Evolutionary conservation across 2,797 vertebrate species (phyloP), one percentile per base, ranked within the genome.

Genomic region (Spheniscus humboldti): DNA sequence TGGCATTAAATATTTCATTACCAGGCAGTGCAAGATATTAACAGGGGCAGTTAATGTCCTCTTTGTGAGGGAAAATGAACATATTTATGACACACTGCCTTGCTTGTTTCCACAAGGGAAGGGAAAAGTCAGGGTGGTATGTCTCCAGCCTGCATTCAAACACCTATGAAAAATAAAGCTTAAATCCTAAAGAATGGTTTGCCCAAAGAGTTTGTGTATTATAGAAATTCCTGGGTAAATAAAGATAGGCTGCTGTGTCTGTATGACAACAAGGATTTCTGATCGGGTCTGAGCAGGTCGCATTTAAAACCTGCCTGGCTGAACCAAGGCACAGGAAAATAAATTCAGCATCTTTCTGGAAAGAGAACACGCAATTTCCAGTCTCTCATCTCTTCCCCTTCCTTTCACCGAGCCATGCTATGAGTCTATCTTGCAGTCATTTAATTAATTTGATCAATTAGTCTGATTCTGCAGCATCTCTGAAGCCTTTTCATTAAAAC

Each of bases 1-100:
- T 55, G 35, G 56, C 48, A 53, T 93, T 63, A 74, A 90, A 86
- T 93, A 86, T 81, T 94, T 81, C 53, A 90, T 86, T 83, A 39
- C 53, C 69, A 93, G 69, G 69, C 60, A 72, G 48, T n/a, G 43
- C 48, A 81, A 78, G 86, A 33, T 92, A 67, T 88, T 77, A 90
- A 63, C 57, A 77, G 35, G 60, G 76, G 71, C 28, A 28, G 56
- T 56, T 92, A 59, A 78, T 66, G 64, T 77, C 39, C 43, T 67
- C 86, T 95, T 57, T 84, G 66, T 88, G 92, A 71, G 50, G 50
- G 73, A 73, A 84, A 67, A 88, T 35, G 11, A 88, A 79, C 67
- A 66, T 2, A 53, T 79, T 71, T 82, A 50, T 66, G 16, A 66
- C 74, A 66, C 28, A 11, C 48, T 39, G 56, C 48, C 57, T 55